Conservation (phyloP, 23 tunicate species). For the Styela plicata region DNA sequence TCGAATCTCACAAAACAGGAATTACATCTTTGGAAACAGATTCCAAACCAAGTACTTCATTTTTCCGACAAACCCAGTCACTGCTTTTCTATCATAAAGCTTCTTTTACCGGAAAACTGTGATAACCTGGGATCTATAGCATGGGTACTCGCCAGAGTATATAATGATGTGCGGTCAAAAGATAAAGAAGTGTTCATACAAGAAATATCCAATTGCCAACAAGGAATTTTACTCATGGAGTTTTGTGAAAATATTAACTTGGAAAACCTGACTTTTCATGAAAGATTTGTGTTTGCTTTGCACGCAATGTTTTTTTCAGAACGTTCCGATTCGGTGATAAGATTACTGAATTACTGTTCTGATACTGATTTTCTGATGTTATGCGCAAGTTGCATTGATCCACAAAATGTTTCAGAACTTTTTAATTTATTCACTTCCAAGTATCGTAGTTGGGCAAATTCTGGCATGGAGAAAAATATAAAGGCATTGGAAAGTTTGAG, state of each 20-base stretch:
- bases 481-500: too few species aligned
- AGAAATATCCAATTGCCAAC: neutral
- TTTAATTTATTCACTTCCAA: too few species aligned
- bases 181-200: neutral
- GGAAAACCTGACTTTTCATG: neutral
- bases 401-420: neutral
- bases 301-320: neutral
- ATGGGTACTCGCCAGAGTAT: neutral
- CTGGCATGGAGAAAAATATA: neutral
- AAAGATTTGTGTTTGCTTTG: neutral
- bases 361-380: neutral
- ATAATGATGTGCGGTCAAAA: too few species aligned
- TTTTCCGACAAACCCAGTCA: neutral
- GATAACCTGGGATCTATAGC: neutral
- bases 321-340: neutral
- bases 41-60: neutral
- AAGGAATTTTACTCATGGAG: neutral
- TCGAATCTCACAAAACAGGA: neutral
- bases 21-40: neutral
- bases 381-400: neutral
- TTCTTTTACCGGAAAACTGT: neutral
- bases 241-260: neutral
- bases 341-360: neutral
- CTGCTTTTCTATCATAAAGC: neutral
- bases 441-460: neutral